phyloP scores from a whole-genome alignment of 2,797 vertebrate genomes.

The Sarcophilus harrisii region DNA sequence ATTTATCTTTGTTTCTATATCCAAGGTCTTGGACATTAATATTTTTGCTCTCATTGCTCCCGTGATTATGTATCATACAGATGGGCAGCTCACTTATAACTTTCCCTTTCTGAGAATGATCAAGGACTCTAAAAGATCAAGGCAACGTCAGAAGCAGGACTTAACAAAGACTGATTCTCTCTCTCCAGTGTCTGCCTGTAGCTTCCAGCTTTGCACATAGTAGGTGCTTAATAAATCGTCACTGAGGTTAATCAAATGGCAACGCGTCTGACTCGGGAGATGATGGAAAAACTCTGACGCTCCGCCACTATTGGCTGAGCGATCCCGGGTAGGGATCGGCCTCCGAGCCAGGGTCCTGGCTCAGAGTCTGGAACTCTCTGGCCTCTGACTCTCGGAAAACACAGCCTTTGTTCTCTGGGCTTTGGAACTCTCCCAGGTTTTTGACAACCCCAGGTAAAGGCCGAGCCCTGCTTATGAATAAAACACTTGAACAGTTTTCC shows the following conservation, averaged over 20 bases:
- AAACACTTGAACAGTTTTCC: neutral
- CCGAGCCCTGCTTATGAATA: slow-evolving; percentile 17
- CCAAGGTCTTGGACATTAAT: neutral
- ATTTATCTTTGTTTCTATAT: neutral
- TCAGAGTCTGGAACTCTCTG: neutral
- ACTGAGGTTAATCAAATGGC: neutral
- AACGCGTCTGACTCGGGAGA: neutral
- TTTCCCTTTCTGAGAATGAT: neutral
- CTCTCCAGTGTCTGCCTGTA: neutral
- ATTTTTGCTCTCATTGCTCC: neutral
- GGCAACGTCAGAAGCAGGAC: neutral
- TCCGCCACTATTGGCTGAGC: neutral
- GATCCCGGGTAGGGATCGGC: neutral
- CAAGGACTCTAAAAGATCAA: neutral
- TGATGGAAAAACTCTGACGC: neutral
- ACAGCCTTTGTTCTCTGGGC: slow-evolving; percentile 60
- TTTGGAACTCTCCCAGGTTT: slow-evolving; percentile 76
- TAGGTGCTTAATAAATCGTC: neutral
- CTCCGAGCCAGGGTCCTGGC: neutral
- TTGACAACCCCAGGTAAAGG: slow-evolving; percentile 33
- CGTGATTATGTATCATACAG: neutral
- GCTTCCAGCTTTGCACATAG: neutral
- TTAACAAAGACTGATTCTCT: neutral
- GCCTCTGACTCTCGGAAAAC: neutral
- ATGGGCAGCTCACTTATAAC: neutral